Base-by-base conservation (phyloP, 2,888 invertebrate species). In the Pachliopta kotzebuea region DNA sequence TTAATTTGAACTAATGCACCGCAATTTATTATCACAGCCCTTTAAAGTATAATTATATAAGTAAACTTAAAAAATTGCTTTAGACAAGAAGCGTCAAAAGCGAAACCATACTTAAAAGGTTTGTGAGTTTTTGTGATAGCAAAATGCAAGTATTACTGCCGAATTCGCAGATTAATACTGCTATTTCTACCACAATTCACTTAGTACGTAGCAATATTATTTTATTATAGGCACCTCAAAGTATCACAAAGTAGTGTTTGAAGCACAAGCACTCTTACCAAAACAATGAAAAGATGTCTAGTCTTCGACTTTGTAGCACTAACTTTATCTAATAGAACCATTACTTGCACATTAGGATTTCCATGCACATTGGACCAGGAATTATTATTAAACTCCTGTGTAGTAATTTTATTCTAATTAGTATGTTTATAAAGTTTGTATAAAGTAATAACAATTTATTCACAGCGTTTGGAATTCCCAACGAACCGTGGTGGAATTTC, bases 191-290 rank as follows among this genome's bases (percentile, higher is more conserved):
- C 64, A 60, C 65, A 52, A 57, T 29, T 65, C 55, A 60, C 53
- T 55, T 67, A 31, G 68, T 70, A 20, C 63, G 70, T 76, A 77
- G 74, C 68, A 68, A 74, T 71, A 72, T 71, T 26, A n/a, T 74
- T 78, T 73, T 70, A 76, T 72, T 70, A 65, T 78, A 80, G 76
- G 73, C 78, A 79, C 74, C 69, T 73, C 70, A 75, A 74, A 79
- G 79, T 76, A 73, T 75, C 77, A 79, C 75, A 69, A 72, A 70
- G 72, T 76, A 77, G 77, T 71, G 71, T 71, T 70, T 69, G 69
- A 70, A 73, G 78, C 77, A 77, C 77, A 74, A 71, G 74, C 77
- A 77, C 74, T 72, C 60, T 69, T 69, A 65, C 49, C 18, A 62
- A 67, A 68, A 60, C 59, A 65, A 68, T 62, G 62, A 62, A 63